These are phyloP conservation scores for Pterocles burchelli DNA, from an alignment of 2,113 vertebrate genomes.

Conservation along the genomic window DNA sequence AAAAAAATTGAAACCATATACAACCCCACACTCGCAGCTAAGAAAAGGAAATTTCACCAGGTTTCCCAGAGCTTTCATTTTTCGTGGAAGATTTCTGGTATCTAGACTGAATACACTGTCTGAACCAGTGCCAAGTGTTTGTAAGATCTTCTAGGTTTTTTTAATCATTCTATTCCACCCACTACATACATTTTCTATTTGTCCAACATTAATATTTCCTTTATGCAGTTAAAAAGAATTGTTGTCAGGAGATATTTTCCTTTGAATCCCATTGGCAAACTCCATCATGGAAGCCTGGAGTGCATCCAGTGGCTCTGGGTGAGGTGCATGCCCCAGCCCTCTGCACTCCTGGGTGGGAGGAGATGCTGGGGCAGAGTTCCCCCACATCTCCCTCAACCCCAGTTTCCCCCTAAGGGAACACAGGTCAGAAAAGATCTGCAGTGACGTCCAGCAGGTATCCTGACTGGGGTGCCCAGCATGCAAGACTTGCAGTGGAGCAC, in stretches of 20 bases:
- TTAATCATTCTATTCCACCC: not conserved
- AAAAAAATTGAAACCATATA: not conserved
- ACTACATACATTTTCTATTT: not conserved
- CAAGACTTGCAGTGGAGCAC: not conserved
- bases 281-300: accelerated
- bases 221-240: not conserved
- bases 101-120: not conserved
- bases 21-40: accelerated
- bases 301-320: not conserved
- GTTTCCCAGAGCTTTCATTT: not conserved
- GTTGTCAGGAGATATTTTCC: not conserved
- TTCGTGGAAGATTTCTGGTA: not conserved
- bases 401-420: not conserved
- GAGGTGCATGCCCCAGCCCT: not conserved
- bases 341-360: not conserved
- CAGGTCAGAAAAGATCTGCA: not conserved
- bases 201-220: not conserved
- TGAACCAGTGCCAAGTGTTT: not conserved
- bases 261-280: not conserved
- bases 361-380: not conserved
- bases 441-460: not conserved
- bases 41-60: not conserved
- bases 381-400: not conserved
- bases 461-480: not conserved
- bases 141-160: not conserved